Conservation (phyloP, 2,797 vertebrate species). For the Xenops minutus region DNA sequence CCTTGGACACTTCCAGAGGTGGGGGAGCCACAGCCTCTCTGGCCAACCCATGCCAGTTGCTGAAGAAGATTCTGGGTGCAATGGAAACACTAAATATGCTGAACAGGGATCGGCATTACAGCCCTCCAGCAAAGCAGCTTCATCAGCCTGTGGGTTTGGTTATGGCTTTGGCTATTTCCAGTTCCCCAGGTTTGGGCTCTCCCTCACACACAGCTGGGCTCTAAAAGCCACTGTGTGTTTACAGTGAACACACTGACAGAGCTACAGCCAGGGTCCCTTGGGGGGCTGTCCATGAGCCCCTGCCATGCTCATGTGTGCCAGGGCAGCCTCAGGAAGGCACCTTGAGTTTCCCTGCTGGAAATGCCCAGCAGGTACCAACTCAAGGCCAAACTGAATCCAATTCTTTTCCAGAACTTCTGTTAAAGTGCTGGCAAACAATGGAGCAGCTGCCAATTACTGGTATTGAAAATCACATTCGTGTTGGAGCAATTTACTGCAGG, state of each 20-base stretch:
- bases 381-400: neutral
- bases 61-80: neutral
- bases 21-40: neutral
- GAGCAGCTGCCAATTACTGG: neutral
- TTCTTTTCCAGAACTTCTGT: neutral
- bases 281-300: neutral
- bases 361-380: neutral
- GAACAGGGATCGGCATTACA: neutral
- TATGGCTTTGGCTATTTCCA: neutral
- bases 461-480: neutral
- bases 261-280: neutral
- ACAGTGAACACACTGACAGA: rapidly evolving
- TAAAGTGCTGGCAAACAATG: neutral
- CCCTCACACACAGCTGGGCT: neutral
- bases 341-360: neutral
- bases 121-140: neutral
- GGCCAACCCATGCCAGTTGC: neutral
- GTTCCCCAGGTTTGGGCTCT: neutral
- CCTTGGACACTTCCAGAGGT: neutral
- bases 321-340: neutral
- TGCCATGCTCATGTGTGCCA: rapidly evolving
- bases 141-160: neutral
- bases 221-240: neutral
- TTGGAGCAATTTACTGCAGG: neutral
- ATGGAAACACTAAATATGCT: neutral